Conservation (phyloP, 2,888 invertebrate genomes). For the Pristionchus japonicus region DNA sequence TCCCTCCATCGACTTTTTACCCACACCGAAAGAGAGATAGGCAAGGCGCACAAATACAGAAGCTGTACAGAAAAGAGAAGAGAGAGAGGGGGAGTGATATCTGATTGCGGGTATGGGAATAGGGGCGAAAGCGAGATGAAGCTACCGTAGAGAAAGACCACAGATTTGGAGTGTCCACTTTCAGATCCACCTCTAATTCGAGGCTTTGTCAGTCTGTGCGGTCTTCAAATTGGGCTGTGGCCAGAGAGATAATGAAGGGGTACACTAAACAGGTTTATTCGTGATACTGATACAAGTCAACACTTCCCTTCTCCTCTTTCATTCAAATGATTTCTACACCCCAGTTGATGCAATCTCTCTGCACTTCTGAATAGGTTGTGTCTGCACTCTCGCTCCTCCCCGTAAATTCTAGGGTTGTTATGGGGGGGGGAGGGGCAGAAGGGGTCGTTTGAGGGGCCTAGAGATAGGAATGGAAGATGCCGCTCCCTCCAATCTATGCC, state of each 20-base stretch:
- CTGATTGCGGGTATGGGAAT: slow-evolving; percentile 3
- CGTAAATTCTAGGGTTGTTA: background rate
- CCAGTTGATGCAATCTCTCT: too few relatives aligned
- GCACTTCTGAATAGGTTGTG: background rate
- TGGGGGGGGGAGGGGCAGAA: too few relatives aligned
- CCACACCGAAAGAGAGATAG: slow-evolving; percentile 35
- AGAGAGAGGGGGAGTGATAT: background rate
- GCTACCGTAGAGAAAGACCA: background rate
- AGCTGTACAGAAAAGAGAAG: background rate
- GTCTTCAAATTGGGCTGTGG: background rate
- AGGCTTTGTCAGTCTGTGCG: background rate
- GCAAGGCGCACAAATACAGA: slow-evolving; percentile 21
- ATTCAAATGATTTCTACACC: background rate
- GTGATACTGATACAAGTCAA: too few relatives aligned
- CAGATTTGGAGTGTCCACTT: background rate
- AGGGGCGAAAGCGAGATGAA: background rate
- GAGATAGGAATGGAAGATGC: background rate
- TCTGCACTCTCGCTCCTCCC: background rate
- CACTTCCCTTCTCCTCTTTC: background rate
- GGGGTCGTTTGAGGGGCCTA: background rate
- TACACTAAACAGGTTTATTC: background rate
- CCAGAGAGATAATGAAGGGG: background rate
- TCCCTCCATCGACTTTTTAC: slow-evolving; percentile 36
- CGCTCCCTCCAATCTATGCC: background rate
- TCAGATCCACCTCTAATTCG: background rate